Evolutionary conservation across 2,888 invertebrate species (phyloP).

Genomic region (Hofmannophila pseudospretella): DNA sequence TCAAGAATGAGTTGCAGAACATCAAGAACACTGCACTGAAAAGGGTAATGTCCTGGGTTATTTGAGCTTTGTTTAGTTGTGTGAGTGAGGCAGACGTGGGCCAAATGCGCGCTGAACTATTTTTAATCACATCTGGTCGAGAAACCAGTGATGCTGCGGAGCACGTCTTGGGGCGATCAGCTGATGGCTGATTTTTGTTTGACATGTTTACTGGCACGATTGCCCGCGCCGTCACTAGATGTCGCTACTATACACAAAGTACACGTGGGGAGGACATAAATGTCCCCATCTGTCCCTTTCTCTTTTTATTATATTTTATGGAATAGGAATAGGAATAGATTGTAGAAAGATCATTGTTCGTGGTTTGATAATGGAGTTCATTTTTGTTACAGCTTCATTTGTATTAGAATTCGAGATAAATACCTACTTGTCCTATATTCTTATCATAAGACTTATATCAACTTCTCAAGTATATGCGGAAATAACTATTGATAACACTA

Average conservation of each 20-base stretch:
- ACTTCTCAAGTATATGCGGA: no score
- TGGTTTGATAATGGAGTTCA: no score
- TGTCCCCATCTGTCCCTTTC: background rate
- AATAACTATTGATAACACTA: no score
- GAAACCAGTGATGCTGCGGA: slow-evolving; percentile 43
- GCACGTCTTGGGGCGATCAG: slow-evolving; percentile 59
- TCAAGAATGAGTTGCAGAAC: slow-evolving; percentile 97
- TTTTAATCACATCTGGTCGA: slow-evolving; percentile 59
- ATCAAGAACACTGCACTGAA: slow-evolving; percentile 97
- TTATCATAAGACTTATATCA: no score
- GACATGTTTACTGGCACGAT: slow-evolving; percentile 66
- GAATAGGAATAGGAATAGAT: background rate
- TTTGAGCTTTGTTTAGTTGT: slow-evolving; percentile 55
- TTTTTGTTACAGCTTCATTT: no score
- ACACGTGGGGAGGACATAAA: slow-evolving; percentile 1
- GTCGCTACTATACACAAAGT: slow-evolving; percentile 34
- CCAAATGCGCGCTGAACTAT: slow-evolving; percentile 72
- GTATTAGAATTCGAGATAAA: background rate
- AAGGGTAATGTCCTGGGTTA: slow-evolving; percentile 87
- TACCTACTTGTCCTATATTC: background rate
- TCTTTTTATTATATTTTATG: background rate
- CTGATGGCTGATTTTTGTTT: slow-evolving; percentile 68
- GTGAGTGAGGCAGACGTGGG: slow-evolving; percentile 53
- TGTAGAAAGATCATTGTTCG: background rate
- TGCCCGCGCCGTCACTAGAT: slow-evolving; percentile 51